Base-by-base conservation (phyloP, 2,113 vertebrate genomes). In the Cathartes aura region DNA sequence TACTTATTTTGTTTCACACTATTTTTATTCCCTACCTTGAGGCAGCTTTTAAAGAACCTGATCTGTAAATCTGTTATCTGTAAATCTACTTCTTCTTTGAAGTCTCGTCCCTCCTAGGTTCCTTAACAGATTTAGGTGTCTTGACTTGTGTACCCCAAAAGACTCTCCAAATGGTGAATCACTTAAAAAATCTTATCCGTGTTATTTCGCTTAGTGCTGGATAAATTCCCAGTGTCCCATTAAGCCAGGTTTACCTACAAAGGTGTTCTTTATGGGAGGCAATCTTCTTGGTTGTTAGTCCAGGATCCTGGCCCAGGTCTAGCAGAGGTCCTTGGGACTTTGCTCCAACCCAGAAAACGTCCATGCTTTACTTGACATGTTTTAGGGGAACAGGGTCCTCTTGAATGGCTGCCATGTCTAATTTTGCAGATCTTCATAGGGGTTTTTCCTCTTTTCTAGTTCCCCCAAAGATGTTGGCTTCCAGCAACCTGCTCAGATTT, bases 61-160 rank as follows among this genome's bases (percentile, higher is more conserved):
- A 81, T 86, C 74, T 81, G 55, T 78, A 76, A 88, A 83, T 80
- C 48, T 90, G 12, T 93, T 93, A 86, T 89, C 79, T 62, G 15
- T 73, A 90, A 43, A 85, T 95, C 93, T 84, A 12, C 24, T 89
- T 43, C 40, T 91, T 58, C 79, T 96, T 95, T 95, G 60, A 95
- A 92, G 63, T 34, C 9, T 7, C 9, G 82, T 73, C 74, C 48
- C 88, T 94, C 71, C 72, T 87, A 17, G 55, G 59, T 42, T 89
- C 76, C 72, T 91, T 79, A 74, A 89, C 80, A 87, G 89, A 93
- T 67, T 47, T 58, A 93, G 43, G 23, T 92, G 92, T 94, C 95
- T 89, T 75, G 55, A 90, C 79, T 93, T 95, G 79, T 90, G 94
- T 42, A 90, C 90, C 67, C 82, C 63, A 59, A 86, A 93, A 96